These are phyloP conservation scores for Epistrophe grossulariae DNA, from an alignment of 2,888 invertebrate genomes.

Conservation along the genomic window DNA sequence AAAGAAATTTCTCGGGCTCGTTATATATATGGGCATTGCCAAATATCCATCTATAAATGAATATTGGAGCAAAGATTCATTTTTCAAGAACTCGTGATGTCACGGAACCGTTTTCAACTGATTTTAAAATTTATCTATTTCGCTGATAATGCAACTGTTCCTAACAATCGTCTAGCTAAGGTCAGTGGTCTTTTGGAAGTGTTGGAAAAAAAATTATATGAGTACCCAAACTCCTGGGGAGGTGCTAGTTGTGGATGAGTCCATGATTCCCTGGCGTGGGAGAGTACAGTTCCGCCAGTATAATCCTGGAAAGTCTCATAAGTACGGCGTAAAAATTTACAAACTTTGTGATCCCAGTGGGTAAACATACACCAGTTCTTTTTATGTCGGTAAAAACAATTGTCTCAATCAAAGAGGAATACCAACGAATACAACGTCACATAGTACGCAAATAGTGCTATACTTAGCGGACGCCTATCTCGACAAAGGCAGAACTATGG, in stretches of 20 bases:
- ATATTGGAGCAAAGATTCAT: too few relatives aligned
- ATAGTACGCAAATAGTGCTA: constrained; percentile 8
- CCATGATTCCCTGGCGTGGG: too few relatives aligned
- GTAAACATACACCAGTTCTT: too few relatives aligned
- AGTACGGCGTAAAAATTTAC: too few relatives aligned
- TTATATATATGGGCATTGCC: background rate
- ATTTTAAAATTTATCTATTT: background rate
- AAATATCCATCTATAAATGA: background rate
- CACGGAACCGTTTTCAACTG: too few relatives aligned
- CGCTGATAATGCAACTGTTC: constrained; percentile 3
- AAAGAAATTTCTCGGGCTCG: background rate
- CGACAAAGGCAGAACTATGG: constrained; percentile 4
- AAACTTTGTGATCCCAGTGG: too few relatives aligned
- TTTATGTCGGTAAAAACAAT: background rate
- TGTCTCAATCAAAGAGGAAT: background rate
- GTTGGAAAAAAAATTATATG: background rate
- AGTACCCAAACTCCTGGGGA: background rate
- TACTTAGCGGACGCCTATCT: background rate
- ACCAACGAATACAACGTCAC: constrained; percentile 4
- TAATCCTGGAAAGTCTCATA: too few relatives aligned
- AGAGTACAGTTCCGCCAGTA: too few relatives aligned
- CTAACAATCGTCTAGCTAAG: background rate
- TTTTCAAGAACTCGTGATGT: too few relatives aligned
- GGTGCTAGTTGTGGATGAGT: constrained; percentile 1
- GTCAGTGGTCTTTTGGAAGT: constrained; percentile 7